A percentile compares a stretch with the other conserved stretches of the same genome.
These are phyloP conservation scores for Harmothoe impar DNA, from an alignment of 2,888 invertebrate genomes.

Conservation along the genomic window DNA sequence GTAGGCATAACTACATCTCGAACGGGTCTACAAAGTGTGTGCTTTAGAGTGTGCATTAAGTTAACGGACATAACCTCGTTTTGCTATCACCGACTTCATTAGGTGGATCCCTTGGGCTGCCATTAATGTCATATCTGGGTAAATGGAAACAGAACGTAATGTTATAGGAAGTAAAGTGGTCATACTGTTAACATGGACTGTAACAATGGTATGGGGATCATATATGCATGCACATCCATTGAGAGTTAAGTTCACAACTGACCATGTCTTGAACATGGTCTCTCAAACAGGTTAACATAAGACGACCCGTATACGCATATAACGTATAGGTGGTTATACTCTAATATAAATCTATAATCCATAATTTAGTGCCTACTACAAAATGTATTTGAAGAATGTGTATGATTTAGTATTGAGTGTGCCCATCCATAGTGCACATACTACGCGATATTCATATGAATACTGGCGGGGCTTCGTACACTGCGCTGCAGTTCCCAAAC, in stretches of 20 bases:
- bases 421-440: too few relatives aligned
- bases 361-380: too few relatives aligned
- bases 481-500: too few relatives aligned
- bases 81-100: background rate
- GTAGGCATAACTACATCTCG: background rate
- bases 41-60: background rate
- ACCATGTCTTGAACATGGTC: background rate
- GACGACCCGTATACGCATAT: background rate
- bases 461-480: too few relatives aligned
- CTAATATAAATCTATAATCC: too few relatives aligned
- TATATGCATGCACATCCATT: background rate
- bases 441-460: too few relatives aligned
- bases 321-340: too few relatives aligned
- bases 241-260: background rate
- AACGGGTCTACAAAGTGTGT: background rate
- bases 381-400: too few relatives aligned
- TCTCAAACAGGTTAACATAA: background rate
- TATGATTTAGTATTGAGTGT: too few relatives aligned
- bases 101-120: background rate
- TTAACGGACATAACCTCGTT: background rate
- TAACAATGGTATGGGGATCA: too few relatives aligned
- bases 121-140: constrained; percentile 4
- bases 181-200: background rate
- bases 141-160: background rate
- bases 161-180: background rate